Evolutionary conservation across 2,113 vertebrate species (phyloP).

Genomic region (Ranitomeya variabilis): DNA sequence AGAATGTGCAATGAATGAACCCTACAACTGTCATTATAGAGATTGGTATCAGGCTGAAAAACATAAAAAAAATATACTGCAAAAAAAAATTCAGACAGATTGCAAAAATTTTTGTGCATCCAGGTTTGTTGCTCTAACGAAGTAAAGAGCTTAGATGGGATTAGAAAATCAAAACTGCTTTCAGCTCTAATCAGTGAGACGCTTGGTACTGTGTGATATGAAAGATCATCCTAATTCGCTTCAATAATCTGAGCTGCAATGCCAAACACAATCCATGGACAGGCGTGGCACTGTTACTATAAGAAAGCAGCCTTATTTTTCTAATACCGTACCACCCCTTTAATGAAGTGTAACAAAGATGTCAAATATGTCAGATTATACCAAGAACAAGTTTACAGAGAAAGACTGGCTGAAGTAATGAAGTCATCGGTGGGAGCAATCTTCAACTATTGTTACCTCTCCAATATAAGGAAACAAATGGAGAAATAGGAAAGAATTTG

Average conservation of each 20-base stretch:
- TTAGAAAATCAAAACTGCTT: no score
- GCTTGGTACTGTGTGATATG: no score
- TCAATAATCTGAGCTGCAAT: no score
- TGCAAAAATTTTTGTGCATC: no score
- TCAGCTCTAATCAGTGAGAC: no score
- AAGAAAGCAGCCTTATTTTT: neutral
- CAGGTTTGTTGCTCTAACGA: no score
- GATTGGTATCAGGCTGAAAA: neutral
- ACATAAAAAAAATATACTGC: neutral
- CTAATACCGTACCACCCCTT: neutral
- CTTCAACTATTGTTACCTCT: neutral
- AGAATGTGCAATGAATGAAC: neutral
- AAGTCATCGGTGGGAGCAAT: neutral
- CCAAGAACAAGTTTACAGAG: neutral
- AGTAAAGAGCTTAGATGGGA: no score
- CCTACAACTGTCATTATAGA: neutral
- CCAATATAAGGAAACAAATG: conserved; percentile 11
- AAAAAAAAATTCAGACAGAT: no score
- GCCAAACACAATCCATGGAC: no score
- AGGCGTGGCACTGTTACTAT: neutral
- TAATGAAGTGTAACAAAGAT: neutral
- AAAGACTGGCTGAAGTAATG: neutral
- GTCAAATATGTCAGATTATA: neutral
- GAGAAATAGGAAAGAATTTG: neutral
- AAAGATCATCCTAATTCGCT: no score